Conservation (phyloP, 2,113 vertebrate genomes). For the Nicator chloris region DNA sequence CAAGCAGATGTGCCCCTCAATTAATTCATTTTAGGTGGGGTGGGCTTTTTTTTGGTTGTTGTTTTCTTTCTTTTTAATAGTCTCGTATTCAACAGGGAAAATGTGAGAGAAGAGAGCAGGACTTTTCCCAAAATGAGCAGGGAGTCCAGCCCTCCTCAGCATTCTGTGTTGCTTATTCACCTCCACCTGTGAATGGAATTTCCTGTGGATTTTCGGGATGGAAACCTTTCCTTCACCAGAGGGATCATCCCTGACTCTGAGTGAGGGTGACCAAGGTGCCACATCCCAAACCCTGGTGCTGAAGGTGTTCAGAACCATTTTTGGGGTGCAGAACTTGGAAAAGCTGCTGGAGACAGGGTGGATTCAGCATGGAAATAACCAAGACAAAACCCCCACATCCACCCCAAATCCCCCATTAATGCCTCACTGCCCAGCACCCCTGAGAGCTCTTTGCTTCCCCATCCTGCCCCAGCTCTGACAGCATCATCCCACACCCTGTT, state of each 20-base stretch:
- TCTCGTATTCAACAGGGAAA: background rate
- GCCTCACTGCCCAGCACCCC: background rate
- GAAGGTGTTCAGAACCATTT: background rate
- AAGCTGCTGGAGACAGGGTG: background rate
- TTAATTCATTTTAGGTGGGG: background rate
- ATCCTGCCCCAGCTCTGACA: background rate
- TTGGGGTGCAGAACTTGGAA: background rate
- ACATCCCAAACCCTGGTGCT: fast-evolving
- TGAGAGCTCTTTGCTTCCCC: fast-evolving
- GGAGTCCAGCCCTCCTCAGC: background rate
- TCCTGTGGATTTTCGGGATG: fast-evolving
- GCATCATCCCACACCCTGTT: fast-evolving
- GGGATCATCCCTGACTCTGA: background rate
- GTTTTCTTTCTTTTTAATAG: background rate
- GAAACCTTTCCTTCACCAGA: background rate
- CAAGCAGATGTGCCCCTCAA: background rate
- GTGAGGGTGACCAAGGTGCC: background rate
- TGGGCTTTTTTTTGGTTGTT: background rate
- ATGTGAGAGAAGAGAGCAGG: background rate
- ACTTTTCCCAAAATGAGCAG: background rate
- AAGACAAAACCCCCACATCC: fast-evolving
- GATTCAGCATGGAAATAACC: fast-evolving
- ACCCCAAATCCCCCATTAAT: fast-evolving
- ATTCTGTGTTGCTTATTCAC: fast-evolving
- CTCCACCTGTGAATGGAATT: background rate